These are phyloP conservation scores for Scelioninae gen. 1 DNA, from an alignment of 2,888 invertebrate genomes.

Conservation along the genomic window DNA sequence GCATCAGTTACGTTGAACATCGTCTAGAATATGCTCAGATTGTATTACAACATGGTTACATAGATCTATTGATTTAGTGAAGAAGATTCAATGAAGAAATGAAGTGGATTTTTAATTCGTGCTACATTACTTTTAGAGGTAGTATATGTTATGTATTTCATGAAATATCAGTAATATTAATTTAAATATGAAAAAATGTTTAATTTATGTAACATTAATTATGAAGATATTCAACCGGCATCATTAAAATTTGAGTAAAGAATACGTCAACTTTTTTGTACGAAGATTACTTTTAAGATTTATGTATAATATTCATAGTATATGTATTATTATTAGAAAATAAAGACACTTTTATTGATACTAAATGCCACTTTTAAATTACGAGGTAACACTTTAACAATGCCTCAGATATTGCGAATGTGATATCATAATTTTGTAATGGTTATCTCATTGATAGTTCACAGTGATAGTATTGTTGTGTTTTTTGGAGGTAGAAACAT, in stretches of 20 bases:
- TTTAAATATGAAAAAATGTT: no score
- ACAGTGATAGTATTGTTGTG: constrained; percentile 32
- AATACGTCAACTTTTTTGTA: no score
- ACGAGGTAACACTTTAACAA: constrained; percentile 20
- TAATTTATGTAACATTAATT: no score
- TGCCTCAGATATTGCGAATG: constrained; percentile 11
- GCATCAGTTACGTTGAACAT: constrained; percentile 37
- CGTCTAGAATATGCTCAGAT: constrained; percentile 21
- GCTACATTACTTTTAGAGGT: background rate
- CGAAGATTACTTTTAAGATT: background rate
- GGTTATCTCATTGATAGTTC: constrained; percentile 29
- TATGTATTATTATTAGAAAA: background rate
- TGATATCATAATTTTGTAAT: constrained; percentile 44
- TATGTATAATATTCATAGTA: background rate
- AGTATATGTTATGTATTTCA: background rate
- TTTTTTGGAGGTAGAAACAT: constrained; percentile 11
- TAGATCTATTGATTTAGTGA: constrained; percentile 17
- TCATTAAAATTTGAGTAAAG: no score
- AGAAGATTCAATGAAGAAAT: constrained; percentile 24
- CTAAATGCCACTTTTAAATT: constrained; percentile 35
- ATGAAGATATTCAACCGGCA: no score
- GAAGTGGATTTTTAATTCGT: background rate
- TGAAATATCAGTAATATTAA: background rate
- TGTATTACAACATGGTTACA: constrained; percentile 47
- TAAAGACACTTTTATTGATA: constrained; percentile 15